Evolutionary conservation across 2,888 invertebrate genomes (phyloP), one percentile per base, ranked within the genome.

Genomic region (Chloroclystis v-ata): DNA sequence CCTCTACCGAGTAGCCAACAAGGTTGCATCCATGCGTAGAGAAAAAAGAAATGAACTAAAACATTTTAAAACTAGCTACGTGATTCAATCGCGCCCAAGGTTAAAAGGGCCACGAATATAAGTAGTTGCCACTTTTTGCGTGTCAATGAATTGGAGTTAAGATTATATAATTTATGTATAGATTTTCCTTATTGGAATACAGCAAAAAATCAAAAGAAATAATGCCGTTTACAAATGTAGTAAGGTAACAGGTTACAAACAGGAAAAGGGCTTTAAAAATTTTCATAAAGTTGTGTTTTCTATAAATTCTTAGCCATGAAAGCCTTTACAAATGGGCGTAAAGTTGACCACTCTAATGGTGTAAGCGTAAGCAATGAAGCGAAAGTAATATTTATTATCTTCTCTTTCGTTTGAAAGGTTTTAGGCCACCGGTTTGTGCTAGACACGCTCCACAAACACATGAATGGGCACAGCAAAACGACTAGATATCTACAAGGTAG

Each of bases 11-110:
- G 11, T 35, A 16, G 20, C 35, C 14, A 20, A 35, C 20, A 11
- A 24, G 7, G 10, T 35, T 16, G 20, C 35, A 10, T 12, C 14
- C 39, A 33, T 45, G 45, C 45, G 32, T 11, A 8, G 11, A 12
- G 39, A 26, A 43, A 33, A 42, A 43, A n/a, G 10, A 44, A 30
- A 13, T 4, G 13, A 29, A 37, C 33, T 69, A 60, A 63, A 68
- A 65, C 56, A 49, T 47, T 50, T 38, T 46, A 67, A 61, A 67
- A 72, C 24, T 33, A 30, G 53, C 61, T 75, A 77, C 72, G 75
- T 77, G 74, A 69, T 67, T 70, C 66, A 72, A 71, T 70, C 63
- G 51, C 51, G 61, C 60, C 66, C 64, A 72, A 70, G 63, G 65
- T 67, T 69, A 55, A 57, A 72, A 72, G 67, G 70, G 63, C 66